A percentile compares a stretch with the other conserved stretches of the same genome.
phyloP scores from a whole-genome alignment of 2,888 invertebrate species.

The Cosmopolites sordidus region DNA sequence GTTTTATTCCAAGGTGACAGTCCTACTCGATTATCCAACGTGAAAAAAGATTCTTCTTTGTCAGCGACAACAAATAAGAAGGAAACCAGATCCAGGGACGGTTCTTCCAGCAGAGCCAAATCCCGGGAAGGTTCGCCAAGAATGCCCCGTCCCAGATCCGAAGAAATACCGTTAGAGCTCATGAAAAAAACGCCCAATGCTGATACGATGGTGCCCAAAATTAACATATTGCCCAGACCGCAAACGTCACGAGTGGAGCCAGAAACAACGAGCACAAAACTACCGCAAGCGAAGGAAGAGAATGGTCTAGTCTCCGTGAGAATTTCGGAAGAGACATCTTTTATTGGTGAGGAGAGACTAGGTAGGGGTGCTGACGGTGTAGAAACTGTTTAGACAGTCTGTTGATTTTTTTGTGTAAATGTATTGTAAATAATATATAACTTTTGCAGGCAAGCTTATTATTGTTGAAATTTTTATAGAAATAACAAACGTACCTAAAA shows the following conservation, averaged over 20 bases:
- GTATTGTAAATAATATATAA: constrained; percentile 1
- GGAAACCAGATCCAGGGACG: constrained; percentile 31
- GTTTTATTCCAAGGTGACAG: constrained; percentile 34
- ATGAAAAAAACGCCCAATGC: constrained; percentile 60
- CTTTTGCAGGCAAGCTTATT: not conserved
- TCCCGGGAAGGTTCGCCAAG: constrained; percentile 71
- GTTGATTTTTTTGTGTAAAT: not conserved
- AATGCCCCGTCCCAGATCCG: constrained; percentile 68
- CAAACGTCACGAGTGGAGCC: constrained; percentile 22
- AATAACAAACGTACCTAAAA: not conserved
- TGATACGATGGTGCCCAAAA: constrained; percentile 46
- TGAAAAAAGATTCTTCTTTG: constrained; percentile 30
- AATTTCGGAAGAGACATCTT: constrained; percentile 75
- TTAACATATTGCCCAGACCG: constrained; percentile 46
- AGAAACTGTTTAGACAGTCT: constrained; percentile 51
- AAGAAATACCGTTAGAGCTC: constrained; percentile 78
- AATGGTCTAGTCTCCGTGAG: constrained; percentile 1
- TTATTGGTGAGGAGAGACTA: constrained; percentile 58
- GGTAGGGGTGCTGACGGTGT: constrained; percentile 46
- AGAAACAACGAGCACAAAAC: constrained; percentile 25
- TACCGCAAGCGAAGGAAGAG: constrained; percentile 10
- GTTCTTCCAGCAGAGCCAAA: constrained; percentile 32
- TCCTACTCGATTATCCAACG: constrained; percentile 35
- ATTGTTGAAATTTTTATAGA: constrained; percentile 1
- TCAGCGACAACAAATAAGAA: constrained; percentile 27